These are phyloP conservation scores for Bubo blakistoni DNA, from an alignment of 2,113 vertebrate species.

Conservation along the genomic window DNA sequence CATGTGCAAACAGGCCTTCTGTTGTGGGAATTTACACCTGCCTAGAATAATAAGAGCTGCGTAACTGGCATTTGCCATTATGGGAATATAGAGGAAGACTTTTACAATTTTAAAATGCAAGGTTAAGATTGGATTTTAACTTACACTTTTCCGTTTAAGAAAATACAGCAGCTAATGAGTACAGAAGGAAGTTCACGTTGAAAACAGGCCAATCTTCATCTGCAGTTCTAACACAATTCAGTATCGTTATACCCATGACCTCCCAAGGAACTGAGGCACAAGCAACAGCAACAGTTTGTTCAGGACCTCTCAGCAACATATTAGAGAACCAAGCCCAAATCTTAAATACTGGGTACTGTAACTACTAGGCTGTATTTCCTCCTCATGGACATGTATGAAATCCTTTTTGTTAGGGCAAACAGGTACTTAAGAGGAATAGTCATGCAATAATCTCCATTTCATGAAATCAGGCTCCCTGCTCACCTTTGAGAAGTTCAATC, in stretches of 20 bases:
- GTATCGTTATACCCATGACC: not conserved
- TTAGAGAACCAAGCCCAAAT: not conserved
- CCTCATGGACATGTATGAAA: not conserved
- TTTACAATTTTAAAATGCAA: not conserved
- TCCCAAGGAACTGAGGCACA: not conserved
- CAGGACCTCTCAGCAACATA: not conserved
- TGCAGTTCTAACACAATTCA: not conserved
- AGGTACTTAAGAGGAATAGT: not conserved
- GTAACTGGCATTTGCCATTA: not conserved
- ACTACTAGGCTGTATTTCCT: not conserved
- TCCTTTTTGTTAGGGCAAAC: not conserved
- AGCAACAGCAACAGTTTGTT: not conserved
- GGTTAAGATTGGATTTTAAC: not conserved
- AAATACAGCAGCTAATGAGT: not conserved
- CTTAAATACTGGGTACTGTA: not conserved
- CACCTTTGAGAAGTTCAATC: not conserved
- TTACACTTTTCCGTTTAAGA: not conserved
- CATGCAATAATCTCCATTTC: not conserved
- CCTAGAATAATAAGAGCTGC: not conserved
- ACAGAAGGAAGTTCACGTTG: not conserved
- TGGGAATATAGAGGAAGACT: rapidly evolving
- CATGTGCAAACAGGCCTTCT: not conserved
- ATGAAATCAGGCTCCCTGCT: not conserved
- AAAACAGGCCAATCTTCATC: not conserved
- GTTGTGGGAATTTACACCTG: slow-evolving; percentile 1